phyloP scores from a whole-genome alignment of 2,888 invertebrate genomes.

The Drosophila putrida region DNA sequence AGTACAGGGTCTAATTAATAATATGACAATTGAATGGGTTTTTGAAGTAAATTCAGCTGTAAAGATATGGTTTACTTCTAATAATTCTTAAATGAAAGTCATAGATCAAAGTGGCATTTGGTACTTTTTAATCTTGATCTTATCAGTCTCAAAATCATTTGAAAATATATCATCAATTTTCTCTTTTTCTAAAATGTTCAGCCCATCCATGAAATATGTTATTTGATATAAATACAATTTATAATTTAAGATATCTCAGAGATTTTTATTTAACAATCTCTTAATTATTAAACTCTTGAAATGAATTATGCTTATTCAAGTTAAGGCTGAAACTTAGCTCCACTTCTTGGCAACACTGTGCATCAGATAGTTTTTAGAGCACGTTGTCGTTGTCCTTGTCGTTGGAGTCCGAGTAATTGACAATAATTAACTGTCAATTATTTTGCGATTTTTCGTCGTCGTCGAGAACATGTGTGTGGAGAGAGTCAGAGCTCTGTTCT shows the following conservation, averaged over 20 bases:
- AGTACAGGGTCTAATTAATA: no score
- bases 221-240: not conserved
- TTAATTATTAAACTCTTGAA: not conserved
- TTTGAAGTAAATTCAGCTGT: not conserved
- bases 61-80: not conserved
- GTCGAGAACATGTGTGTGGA: slow-evolving; percentile 33
- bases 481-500: not conserved
- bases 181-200: no score
- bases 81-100: no score
- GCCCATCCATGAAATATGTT: not conserved
- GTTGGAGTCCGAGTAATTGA: slow-evolving; percentile 73
- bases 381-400: slow-evolving; percentile 18
- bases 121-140: no score
- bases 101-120: no score
- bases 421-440: slow-evolving; percentile 83
- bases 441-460: slow-evolving; percentile 74
- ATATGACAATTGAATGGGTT: not conserved
- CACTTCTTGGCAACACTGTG: slow-evolving; percentile 21
- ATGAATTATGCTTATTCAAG: not conserved
- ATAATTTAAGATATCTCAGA: not conserved
- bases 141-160: no score
- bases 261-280: not conserved
- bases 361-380: slow-evolving; percentile 23
- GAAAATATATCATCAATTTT: no score
- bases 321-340: not conserved